Base-by-base conservation (phyloP, 2,797 vertebrate species). In the Darevskia nairensis region DNA sequence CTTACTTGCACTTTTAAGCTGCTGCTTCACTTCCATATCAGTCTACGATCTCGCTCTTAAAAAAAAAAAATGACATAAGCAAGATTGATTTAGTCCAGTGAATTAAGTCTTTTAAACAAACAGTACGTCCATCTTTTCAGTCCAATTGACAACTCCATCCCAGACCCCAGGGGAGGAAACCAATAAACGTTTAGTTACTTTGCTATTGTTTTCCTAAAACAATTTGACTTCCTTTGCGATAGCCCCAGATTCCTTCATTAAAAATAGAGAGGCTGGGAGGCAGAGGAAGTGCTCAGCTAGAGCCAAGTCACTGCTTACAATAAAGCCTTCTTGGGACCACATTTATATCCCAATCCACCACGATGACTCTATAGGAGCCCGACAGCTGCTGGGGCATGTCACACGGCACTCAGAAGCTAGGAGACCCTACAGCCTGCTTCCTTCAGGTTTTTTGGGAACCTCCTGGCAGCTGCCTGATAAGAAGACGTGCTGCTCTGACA, bases 211-310 rank as follows among this genome's bases (percentile, higher is more conserved):
- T 98, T 98, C 96, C 95, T 96, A 98, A 98, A 98, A 99, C 98
- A 99, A 99, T 99, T 97, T 98, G 96, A 98, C 98, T 99, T 99
- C 98, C 98, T 97, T 96, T 98, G 94, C 95, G 97, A 96, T 96
- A 96, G 96, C 89, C 89, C 94, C 69, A 88, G 97, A 97, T 97
- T 97, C 97, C 98, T 98, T 96, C 97, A 97, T 98, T 97, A 97
- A 97, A 97, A 98, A 98, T 97, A 97, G 95, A 96, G 94, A 95
- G 91, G 84, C 93, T 92, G 92, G 93, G 93, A 96, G 94, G 94
- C 93, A 94, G 88, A 94, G 95, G 94, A 96, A 96, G 92, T 95
- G 89, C 89, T 96, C 94, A 94, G 93, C 92, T 89, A 89, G 96
- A 97, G 97, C 96, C 97, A 96, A 95, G 93, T 93, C 93, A 89